Base-by-base conservation (phyloP, 2,888 invertebrate species). In the Prostheceraeus crozeri region DNA sequence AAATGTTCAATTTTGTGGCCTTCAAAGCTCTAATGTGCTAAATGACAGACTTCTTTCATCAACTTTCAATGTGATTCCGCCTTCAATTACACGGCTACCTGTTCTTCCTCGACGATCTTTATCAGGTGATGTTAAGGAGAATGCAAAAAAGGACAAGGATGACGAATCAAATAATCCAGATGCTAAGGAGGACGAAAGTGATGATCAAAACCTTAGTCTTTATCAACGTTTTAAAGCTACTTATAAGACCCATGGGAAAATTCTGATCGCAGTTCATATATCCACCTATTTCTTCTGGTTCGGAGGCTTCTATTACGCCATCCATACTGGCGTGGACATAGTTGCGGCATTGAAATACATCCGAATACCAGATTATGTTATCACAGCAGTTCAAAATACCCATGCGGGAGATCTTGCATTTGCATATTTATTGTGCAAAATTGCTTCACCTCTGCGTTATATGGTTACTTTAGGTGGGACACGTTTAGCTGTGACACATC, bases 201-300 rank as follows among this genome's bases (percentile, higher is more conserved):
- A n/a, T n/a, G 67, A 63, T 35, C 28, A 66, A 36, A 61, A 86
- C 73, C 71, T 78, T 67, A 81, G 84, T 1, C 72, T 90, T 1
- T 83, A 88, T 70, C 82, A 86, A 68, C 83, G 83, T 70, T 89
- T 94, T 76, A 91, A 89, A 75, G 80, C 84, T 70, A 87, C 93
- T 84, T 88, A 88, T 72, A 86, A 85, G 73, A 86, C 91, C 72
- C 94, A 96, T 78, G 96, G 96, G 88, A 91, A 96, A 77, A 86
- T 96, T 57, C 78, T 93, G 60, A 80, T 96, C 60, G 94, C 90
- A 2, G 94, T 98, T 1, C 96, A 98, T 77, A 71, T 86, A 52
- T 82, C 83, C 16, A 91, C 91, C 8, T 96, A 93, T 1, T 79
- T 83, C 30, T 80, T 85, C 59, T 98, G 94, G 94, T 84, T 86